Percentiles rank a stretch among this genome's conserved stretches.
phyloP scores from a whole-genome alignment of 2,113 vertebrate species.

The Rhea pennata region DNA sequence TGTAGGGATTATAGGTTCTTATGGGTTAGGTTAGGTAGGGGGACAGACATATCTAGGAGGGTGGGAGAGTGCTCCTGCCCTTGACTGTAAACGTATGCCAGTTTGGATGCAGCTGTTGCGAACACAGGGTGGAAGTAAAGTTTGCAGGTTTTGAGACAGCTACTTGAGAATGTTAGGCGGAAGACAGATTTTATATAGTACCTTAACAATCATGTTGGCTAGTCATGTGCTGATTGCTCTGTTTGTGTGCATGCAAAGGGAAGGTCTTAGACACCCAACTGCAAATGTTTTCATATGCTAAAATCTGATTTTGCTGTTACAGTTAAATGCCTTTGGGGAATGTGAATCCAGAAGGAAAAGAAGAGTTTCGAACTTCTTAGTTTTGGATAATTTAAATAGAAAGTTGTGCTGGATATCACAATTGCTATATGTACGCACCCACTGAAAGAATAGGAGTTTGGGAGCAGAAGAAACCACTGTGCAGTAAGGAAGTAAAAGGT shows the following conservation, averaged over 20 bases:
- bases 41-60: not conserved
- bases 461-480: not conserved
- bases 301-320: not conserved
- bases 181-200: rapidly evolving
- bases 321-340: not conserved
- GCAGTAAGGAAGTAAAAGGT: not conserved
- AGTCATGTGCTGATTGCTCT: not conserved
- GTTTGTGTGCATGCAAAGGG: not conserved
- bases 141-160: rapidly evolving
- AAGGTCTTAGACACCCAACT: not conserved
- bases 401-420: not conserved
- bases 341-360: not conserved
- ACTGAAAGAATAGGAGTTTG: not conserved
- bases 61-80: not conserved
- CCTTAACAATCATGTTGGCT: not conserved
- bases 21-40: not conserved
- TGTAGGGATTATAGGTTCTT: not conserved
- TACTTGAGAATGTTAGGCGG: not conserved
- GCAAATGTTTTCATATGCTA: not conserved
- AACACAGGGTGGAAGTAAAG: not conserved
- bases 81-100: not conserved
- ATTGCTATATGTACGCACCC: not conserved
- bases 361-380: not conserved
- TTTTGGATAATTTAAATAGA: not conserved
- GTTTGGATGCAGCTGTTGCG: not conserved